Percentiles rank a stretch among this genome's conserved stretches.
These are phyloP conservation scores for Syrphus vitripennis DNA, from an alignment of 2,888 invertebrate genomes.

Conservation along the genomic window DNA sequence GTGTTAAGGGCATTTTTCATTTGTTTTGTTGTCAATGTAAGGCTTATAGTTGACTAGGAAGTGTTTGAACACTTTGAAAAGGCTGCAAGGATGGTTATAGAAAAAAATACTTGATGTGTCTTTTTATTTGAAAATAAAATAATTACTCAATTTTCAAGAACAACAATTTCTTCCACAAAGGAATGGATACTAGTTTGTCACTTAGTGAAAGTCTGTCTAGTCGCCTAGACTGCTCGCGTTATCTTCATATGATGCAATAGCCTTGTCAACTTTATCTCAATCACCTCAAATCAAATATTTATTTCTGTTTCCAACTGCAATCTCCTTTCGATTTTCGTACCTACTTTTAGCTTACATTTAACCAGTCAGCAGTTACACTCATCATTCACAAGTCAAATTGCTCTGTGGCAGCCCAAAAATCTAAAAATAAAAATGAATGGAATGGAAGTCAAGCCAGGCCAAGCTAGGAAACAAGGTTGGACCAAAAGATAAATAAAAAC, in stretches of 20 bases:
- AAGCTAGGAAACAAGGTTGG: conserved; percentile 24
- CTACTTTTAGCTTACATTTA: conserved; percentile 28
- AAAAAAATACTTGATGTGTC: no score
- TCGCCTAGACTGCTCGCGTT: not conserved
- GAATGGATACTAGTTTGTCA: not conserved
- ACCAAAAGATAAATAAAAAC: conserved; percentile 6
- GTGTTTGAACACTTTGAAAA: no score
- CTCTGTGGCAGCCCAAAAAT: not conserved
- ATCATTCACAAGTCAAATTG: conserved; percentile 62
- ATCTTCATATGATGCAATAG: conserved; percentile 53
- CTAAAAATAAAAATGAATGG: not conserved
- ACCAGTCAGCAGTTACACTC: conserved; percentile 54
- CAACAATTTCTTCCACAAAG: no score
- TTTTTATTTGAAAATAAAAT: no score
- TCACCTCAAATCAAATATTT: conserved; percentile 55
- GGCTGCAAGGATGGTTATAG: no score
- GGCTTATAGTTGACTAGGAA: not conserved
- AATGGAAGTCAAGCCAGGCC: not conserved
- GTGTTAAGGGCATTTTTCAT: not conserved
- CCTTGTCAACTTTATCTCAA: conserved; percentile 54
- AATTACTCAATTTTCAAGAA: no score
- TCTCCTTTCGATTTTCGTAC: conserved; percentile 32
- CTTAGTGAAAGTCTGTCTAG: not conserved
- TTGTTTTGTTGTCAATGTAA: not conserved
- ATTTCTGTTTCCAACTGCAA: conserved; percentile 4